These are phyloP conservation scores for Grapholita molesta DNA, from an alignment of 1,140 invertebrate genomes.

Conservation along the genomic window DNA sequence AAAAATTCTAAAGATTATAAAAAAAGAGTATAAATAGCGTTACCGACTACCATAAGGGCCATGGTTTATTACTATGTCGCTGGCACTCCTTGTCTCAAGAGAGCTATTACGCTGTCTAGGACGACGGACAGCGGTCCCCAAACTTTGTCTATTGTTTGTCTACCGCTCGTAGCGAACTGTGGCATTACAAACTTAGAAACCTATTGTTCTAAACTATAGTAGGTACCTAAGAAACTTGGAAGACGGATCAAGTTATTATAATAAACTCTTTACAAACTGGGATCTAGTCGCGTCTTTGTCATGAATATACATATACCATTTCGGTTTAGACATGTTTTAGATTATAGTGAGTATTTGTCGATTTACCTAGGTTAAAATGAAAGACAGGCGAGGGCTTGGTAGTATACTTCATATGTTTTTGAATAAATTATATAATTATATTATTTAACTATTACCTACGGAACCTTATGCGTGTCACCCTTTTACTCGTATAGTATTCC, in stretches of 20 bases:
- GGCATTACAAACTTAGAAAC: not conserved
- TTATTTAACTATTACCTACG: too few species aligned
- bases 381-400: too few species aligned
- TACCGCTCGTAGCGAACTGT: not conserved
- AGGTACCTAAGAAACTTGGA: not conserved
- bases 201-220: not conserved
- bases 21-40: not conserved
- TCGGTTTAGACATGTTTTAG: not conserved
- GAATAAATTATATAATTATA: too few species aligned
- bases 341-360: not conserved
- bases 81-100: not conserved
- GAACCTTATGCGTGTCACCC: too few species aligned
- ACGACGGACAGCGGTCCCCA: constrained; percentile 1
- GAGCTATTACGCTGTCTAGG: constrained; percentile 6
- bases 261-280: not conserved
- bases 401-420: too few species aligned
- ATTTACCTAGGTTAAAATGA: not conserved
- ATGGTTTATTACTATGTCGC: not conserved
- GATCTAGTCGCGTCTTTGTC: not conserved
- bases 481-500: too few species aligned
- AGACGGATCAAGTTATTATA: not conserved
- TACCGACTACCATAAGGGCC: not conserved
- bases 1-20: not conserved
- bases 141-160: constrained; percentile 14
- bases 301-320: not conserved